Conservation (phyloP, 2,113 vertebrate genomes). For the Panthera tigris region DNA sequence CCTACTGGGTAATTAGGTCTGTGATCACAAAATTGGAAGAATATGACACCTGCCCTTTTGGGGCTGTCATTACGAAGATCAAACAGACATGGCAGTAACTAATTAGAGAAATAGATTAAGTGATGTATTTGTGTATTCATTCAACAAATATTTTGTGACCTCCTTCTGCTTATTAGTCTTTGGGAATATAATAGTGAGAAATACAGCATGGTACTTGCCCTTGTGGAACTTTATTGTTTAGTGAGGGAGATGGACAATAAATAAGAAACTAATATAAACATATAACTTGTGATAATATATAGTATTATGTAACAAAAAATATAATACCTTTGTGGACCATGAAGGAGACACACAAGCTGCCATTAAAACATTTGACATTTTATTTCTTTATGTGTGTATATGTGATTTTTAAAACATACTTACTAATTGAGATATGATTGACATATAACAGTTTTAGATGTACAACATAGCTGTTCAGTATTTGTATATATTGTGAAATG, state of each 20-base stretch:
- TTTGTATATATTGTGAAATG: not conserved
- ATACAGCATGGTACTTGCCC: not conserved
- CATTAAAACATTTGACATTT: not conserved
- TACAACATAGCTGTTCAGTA: not conserved
- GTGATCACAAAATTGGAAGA: slow-evolving; percentile 63
- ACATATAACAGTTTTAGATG: not conserved
- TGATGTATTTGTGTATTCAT: slow-evolving; percentile 57
- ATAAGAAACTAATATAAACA: slow-evolving; percentile 4
- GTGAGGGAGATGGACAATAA: not conserved
- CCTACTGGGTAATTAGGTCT: slow-evolving; percentile 56
- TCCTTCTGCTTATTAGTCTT: not conserved
- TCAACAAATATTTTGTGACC: slow-evolving; percentile 56
- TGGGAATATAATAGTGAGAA: slow-evolving; percentile 1
- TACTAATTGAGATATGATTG: not conserved
- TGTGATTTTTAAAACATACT: not conserved
- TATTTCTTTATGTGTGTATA: not conserved
- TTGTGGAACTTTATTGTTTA: slow-evolving; percentile 31
- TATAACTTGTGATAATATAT: not conserved
- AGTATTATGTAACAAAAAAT: not conserved
- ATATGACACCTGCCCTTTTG: slow-evolving; percentile 62
- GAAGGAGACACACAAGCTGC: not conserved
- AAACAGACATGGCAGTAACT: slow-evolving; percentile 52
- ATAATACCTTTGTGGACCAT: not conserved
- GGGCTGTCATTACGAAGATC: slow-evolving; percentile 37
- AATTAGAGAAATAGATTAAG: slow-evolving; percentile 60